A percentile compares a stretch with the other conserved stretches of the same genome.
These are phyloP conservation scores for Drosophila ambigua DNA, from an alignment of 1,140 invertebrate genomes.

Conservation along the genomic window DNA sequence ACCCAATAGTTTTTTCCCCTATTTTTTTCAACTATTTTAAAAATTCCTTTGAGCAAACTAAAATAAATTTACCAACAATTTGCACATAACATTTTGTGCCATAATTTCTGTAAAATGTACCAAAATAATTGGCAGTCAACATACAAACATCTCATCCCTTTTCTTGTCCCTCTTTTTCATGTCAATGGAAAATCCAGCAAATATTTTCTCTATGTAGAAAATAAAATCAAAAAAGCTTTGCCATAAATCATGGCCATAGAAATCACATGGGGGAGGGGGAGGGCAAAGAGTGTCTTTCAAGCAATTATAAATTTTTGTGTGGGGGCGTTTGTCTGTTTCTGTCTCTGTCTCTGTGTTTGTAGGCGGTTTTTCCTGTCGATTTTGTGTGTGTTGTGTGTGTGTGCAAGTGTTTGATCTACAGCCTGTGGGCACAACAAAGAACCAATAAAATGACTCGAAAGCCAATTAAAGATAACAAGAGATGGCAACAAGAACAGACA, in stretches of 20 bases:
- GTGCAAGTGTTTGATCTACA: slow-evolving; percentile 55
- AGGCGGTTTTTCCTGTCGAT: slow-evolving; percentile 32
- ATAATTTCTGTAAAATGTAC: too few relatives aligned
- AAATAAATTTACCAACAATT: not conserved
- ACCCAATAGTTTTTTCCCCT: too few relatives aligned
- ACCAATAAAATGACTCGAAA: slow-evolving; percentile 69
- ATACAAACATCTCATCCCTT: not conserved
- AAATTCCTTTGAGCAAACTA: too few relatives aligned
- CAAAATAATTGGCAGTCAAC: slow-evolving; percentile 38
- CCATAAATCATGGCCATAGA: slow-evolving; percentile 68
- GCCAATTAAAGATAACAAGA: slow-evolving; percentile 81
- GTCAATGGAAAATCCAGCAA: slow-evolving; percentile 30
- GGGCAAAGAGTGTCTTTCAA: slow-evolving; percentile 2
- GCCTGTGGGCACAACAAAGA: slow-evolving; percentile 41
- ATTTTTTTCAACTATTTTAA: too few relatives aligned
- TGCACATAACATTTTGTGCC: slow-evolving; percentile 4
- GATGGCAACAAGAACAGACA: slow-evolving; percentile 24
- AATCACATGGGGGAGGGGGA: slow-evolving; percentile 38
- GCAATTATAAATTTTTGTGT: slow-evolving; percentile 58
- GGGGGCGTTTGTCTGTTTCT: slow-evolving; percentile 4
- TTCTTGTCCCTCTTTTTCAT: slow-evolving; percentile 21
- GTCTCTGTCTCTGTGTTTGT: slow-evolving; percentile 1
- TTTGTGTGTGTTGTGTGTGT: slow-evolving; percentile 27
- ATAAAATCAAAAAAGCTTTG: slow-evolving; percentile 67
- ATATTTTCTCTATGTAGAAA: slow-evolving; percentile 21